Percentiles rank a stretch among this genome's conserved stretches.
Conservation (phyloP, 2,113 vertebrate species). For the Eupsittula cactorum region DNA sequence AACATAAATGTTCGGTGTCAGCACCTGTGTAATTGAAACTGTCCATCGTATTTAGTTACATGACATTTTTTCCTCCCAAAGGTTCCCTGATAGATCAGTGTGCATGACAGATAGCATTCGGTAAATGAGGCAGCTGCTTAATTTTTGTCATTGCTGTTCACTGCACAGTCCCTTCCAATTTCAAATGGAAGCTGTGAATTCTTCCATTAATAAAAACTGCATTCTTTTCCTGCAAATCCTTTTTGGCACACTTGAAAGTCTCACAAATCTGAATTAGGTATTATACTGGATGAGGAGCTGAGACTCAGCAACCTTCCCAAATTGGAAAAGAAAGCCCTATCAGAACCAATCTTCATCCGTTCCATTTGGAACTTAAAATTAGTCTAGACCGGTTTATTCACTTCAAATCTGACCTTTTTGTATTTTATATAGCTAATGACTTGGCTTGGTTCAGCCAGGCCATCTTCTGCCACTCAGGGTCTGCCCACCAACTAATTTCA, state of each 20-base stretch:
- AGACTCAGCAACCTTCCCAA: not conserved
- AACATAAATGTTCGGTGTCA: not conserved
- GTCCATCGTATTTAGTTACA: constrained; percentile 41
- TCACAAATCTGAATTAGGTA: not conserved
- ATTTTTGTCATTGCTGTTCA: constrained; percentile 55
- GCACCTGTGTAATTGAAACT: constrained; percentile 30
- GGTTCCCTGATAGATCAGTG: not conserved
- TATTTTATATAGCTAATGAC: not conserved
- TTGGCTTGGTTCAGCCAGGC: not conserved
- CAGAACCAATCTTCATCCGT: not conserved
- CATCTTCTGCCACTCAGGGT: not conserved
- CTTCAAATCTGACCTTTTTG: not conserved
- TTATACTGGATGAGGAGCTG: not conserved
- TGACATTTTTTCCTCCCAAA: constrained; percentile 14
- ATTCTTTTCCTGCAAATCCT: not conserved
- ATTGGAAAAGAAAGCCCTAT: not conserved
- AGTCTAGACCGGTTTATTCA: not conserved
- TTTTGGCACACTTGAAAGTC: not conserved
- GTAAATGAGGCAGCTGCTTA: constrained; percentile 56
- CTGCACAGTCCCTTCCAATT: not conserved
- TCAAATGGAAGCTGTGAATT: not conserved
- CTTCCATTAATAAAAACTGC: not conserved
- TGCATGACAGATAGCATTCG: constrained; percentile 18
- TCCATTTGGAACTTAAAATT: not conserved
- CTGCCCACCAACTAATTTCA: not conserved